Evolutionary conservation across 2,797 vertebrate genomes (phyloP).

Genomic region (Xenopus petersii): DNA sequence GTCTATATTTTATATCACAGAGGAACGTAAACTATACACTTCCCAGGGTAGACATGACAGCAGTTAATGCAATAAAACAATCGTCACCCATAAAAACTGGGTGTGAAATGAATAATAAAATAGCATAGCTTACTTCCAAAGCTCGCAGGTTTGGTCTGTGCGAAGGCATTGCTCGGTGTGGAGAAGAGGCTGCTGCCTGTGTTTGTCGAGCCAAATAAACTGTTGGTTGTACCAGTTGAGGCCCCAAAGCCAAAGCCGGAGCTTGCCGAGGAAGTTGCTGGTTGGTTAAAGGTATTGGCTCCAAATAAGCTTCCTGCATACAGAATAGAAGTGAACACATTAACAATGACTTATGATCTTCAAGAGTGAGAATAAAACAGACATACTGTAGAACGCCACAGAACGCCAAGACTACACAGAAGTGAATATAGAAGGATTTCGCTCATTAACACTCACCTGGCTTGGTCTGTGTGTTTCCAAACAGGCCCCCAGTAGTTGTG

Average conservation of each 20-base stretch:
- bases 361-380: background rate
- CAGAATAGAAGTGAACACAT: background rate
- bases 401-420: too few species aligned
- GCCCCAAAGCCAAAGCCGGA: conserved; percentile 88
- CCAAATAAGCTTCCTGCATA: conserved; percentile 85
- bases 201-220: conserved; percentile 84
- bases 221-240: conserved; percentile 78
- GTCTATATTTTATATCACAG: too few species aligned
- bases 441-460: conserved; percentile 70
- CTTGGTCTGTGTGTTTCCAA: conserved; percentile 84
- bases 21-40: too few species aligned
- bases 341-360: background rate
- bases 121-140: conserved; percentile 84
- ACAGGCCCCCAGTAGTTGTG: conserved; percentile 81
- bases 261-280: conserved; percentile 85
- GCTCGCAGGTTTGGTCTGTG: conserved; percentile 81
- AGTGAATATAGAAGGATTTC: too few species aligned
- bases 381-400: too few species aligned
- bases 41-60: too few species aligned
- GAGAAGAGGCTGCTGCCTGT: conserved; percentile 85
- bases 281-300: conserved; percentile 85
- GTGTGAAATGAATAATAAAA: too few species aligned
- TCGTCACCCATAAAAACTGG: too few species aligned
- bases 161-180: conserved; percentile 87
- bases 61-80: too few species aligned